Evolutionary conservation across 1,140 invertebrate species (phyloP).

Genomic region (Uloborus diversus): DNA sequence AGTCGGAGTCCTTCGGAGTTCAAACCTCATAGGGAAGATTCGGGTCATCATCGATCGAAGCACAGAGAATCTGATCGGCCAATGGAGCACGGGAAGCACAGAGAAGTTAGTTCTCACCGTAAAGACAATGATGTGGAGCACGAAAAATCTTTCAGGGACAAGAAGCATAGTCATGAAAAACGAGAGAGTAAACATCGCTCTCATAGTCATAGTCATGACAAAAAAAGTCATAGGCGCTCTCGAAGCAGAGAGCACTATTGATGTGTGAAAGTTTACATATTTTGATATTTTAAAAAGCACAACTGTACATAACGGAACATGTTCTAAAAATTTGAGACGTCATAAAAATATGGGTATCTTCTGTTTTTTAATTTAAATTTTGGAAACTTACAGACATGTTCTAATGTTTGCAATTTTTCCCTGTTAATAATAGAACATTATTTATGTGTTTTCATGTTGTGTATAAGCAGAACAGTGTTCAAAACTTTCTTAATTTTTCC

Average conservation of each 20-base stretch:
- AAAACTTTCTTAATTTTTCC: too few relatives aligned
- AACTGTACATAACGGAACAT: too few relatives aligned
- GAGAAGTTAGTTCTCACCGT: neutral
- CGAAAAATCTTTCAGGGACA: neutral
- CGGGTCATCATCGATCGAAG: neutral
- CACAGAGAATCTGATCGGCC: neutral
- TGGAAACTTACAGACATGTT: too few relatives aligned
- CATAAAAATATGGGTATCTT: too few relatives aligned
- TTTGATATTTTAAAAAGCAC: too few relatives aligned
- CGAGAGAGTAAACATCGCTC: neutral
- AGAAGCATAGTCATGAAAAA: neutral
- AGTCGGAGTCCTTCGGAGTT: conserved; percentile 21
- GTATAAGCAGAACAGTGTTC: too few relatives aligned
- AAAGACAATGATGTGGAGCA: neutral
- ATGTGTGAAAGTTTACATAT: too few relatives aligned
- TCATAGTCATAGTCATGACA: conserved; percentile 4
- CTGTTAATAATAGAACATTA: too few relatives aligned
- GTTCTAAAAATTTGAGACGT: too few relatives aligned
- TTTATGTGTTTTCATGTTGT: too few relatives aligned
- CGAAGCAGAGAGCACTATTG: neutral
- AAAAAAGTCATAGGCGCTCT: neutral
- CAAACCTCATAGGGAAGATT: neutral
- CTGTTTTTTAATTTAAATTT: too few relatives aligned
- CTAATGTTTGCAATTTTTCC: too few relatives aligned
- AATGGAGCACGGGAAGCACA: neutral